Evolutionary conservation across 2,113 vertebrate species (phyloP).

Genomic region (Drymodes brunneopygia): DNA sequence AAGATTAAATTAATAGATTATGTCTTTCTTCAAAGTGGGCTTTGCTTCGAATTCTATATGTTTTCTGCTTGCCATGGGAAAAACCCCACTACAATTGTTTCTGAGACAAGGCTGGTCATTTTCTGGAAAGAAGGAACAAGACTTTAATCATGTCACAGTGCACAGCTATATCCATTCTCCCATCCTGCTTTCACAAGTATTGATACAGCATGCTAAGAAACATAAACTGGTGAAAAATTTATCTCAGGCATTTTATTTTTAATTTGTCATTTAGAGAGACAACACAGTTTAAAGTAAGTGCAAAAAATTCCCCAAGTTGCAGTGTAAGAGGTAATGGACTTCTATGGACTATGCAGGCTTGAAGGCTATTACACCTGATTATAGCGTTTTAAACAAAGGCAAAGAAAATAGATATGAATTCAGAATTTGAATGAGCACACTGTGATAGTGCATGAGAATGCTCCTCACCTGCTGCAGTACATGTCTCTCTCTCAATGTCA

Average conservation of each 20-base stretch:
- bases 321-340: background rate
- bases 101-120: background rate
- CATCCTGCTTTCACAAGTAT: background rate
- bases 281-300: background rate
- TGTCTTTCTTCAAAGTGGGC: background rate
- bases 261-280: background rate
- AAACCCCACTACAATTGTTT: background rate
- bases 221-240: background rate
- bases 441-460: background rate
- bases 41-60: background rate
- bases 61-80: background rate
- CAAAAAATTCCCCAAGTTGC: background rate
- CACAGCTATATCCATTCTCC: background rate
- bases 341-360: background rate
- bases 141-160: background rate
- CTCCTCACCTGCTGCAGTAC: conserved; percentile 92
- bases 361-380: background rate
- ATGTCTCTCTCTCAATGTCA: conserved; percentile 93
- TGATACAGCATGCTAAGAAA: background rate
- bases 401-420: background rate
- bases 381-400: background rate
- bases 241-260: background rate
- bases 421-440: background rate
- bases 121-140: background rate
- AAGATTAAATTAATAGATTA: background rate